Evolutionary conservation across 2,113 vertebrate species (phyloP).

Genomic region (Brachionichthys hirsutus): DNA sequence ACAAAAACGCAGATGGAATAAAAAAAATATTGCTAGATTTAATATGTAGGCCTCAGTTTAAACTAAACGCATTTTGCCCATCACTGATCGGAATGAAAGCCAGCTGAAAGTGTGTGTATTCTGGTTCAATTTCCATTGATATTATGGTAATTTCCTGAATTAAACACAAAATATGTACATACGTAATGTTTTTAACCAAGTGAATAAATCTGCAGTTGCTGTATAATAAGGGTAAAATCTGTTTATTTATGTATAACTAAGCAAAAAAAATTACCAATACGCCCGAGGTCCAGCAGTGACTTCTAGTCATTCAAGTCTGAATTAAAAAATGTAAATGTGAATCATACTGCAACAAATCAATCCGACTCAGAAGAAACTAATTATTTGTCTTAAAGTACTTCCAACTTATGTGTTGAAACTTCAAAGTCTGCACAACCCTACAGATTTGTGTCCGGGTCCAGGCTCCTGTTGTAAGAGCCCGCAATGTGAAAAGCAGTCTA

Average conservation of each 20-base stretch:
- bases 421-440: conserved; percentile 31
- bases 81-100: background rate
- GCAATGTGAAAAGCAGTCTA: conserved; percentile 14
- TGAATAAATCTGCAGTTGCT: background rate
- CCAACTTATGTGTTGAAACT: conserved; percentile 12
- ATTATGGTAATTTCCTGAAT: conserved; percentile 7
- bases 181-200: background rate
- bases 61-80: background rate
- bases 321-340: background rate
- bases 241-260: background rate
- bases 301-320: background rate
- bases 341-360: background rate
- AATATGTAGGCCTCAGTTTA: background rate
- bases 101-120: background rate
- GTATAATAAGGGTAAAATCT: conserved; percentile 3
- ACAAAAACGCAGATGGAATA: background rate
- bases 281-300: background rate
- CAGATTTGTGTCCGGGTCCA: conserved; percentile 14
- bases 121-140: background rate
- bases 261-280: background rate
- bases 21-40: background rate
- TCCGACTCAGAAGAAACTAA: background rate
- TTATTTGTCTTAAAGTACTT: background rate
- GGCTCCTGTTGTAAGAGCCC: conserved; percentile 13
- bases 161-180: background rate